Percentiles rank a stretch among this genome's conserved stretches.
Conservation (phyloP, 1,140 invertebrate genomes). For the Dinothrombium tinctorium region DNA sequence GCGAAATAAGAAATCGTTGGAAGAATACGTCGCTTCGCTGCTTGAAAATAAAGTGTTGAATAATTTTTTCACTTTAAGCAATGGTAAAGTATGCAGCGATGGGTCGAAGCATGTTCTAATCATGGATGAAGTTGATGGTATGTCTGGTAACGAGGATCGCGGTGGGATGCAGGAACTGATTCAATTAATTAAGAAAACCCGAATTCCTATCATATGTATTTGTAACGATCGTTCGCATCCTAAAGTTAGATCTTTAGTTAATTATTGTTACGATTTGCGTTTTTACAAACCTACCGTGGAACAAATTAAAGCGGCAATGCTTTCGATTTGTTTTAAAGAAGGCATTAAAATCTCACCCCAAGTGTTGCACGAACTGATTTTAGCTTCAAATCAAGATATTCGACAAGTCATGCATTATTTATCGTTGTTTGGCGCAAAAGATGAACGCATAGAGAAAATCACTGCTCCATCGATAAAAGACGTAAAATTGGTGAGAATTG, state of each 20-base stretch:
- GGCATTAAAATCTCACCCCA: slow-evolving; percentile 51
- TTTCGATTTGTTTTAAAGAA: slow-evolving; percentile 77
- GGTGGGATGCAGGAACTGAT: slow-evolving; percentile 64
- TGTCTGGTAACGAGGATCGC: slow-evolving; percentile 96
- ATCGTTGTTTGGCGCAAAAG: slow-evolving; percentile 40
- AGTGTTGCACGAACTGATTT: slow-evolving; percentile 55
- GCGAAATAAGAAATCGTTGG: slow-evolving; percentile 62
- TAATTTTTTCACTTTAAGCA: slow-evolving; percentile 15
- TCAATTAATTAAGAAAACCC: slow-evolving; percentile 60
- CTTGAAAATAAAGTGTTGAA: slow-evolving; percentile 26
- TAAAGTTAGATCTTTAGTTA: slow-evolving; percentile 77
- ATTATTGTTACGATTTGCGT: slow-evolving; percentile 82
- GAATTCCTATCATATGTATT: slow-evolving; percentile 89
- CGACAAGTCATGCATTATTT: slow-evolving; percentile 57
- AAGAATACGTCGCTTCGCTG: slow-evolving; percentile 52
- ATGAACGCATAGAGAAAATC: slow-evolving; percentile 23
- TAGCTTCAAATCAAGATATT: slow-evolving; percentile 70
- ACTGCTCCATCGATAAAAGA: slow-evolving; percentile 44
- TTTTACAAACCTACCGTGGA: slow-evolving; percentile 51
- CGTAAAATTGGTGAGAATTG: slow-evolving; percentile 43
- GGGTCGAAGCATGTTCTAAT: slow-evolving; percentile 55
- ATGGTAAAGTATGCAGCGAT: neutral
- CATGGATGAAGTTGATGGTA: slow-evolving; percentile 99
- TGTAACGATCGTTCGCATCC: slow-evolving; percentile 85
- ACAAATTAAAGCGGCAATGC: slow-evolving; percentile 74